phyloP scores from a whole-genome alignment of 35 echinoderm and acorn worm genomes.

The Ophioderma brevispina region DNA sequence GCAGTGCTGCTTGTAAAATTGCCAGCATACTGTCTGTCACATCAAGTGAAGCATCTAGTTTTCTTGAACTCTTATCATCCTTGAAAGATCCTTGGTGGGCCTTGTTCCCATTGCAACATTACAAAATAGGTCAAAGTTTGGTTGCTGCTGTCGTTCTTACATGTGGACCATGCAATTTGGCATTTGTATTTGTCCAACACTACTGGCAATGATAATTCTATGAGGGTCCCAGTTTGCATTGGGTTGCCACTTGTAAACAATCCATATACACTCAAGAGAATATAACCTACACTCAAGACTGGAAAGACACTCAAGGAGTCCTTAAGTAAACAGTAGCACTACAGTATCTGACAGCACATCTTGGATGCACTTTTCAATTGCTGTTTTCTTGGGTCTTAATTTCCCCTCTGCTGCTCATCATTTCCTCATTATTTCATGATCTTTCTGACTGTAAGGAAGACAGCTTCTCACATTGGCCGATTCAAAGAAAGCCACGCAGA shows the following conservation, averaged over 20 bases:
- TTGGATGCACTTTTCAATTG: slow-evolving; percentile 24
- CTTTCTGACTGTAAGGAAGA: background rate
- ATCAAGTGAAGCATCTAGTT: slow-evolving; percentile 46
- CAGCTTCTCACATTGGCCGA: background rate
- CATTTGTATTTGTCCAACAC: background rate
- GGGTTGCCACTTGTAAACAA: slow-evolving; percentile 28
- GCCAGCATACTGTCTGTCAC: slow-evolving; percentile 38
- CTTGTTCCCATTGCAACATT: slow-evolving; percentile 38
- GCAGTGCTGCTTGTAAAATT: slow-evolving; percentile 13
- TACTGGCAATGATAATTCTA: slow-evolving; percentile 21
- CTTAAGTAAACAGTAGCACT: background rate
- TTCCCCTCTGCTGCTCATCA: slow-evolving; percentile 12
- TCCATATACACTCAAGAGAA: background rate
- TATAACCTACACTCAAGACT: background rate
- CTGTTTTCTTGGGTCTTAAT: slow-evolving; percentile 26
- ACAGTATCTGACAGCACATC: background rate
- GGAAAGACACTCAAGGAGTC: too few relatives aligned
- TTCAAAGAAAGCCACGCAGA: background rate
- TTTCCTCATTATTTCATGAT: slow-evolving; percentile 10
- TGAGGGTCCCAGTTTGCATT: slow-evolving; percentile 22
- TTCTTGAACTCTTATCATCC: slow-evolving; percentile 41
- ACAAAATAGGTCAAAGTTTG: slow-evolving; percentile 7
- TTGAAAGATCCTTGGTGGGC: slow-evolving; percentile 27
- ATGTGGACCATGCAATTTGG: slow-evolving; percentile 16
- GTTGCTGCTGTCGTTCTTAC: background rate